A percentile compares a stretch with the other conserved stretches of the same genome.
These are phyloP conservation scores for Rhadinocentrus ornatus DNA, from an alignment of 2,797 vertebrate genomes.

Conservation along the genomic window DNA sequence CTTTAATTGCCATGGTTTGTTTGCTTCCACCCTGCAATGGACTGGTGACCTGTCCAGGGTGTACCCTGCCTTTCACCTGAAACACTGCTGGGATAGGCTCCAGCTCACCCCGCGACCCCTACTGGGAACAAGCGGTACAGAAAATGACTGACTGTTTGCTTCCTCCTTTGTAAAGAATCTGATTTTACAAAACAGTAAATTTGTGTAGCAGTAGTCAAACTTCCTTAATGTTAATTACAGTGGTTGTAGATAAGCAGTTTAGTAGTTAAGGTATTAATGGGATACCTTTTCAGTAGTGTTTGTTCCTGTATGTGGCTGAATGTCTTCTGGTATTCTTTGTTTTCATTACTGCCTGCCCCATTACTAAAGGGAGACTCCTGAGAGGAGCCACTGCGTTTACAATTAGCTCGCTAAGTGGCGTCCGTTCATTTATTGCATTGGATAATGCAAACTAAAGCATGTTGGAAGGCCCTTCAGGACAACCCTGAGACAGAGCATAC, in stretches of 20 bases:
- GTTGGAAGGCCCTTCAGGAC: constrained; percentile 48
- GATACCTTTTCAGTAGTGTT: constrained; percentile 8
- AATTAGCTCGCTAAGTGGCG: constrained; percentile 54
- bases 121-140: too few species aligned
- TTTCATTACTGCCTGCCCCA: constrained; percentile 21
- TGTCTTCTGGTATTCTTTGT: constrained; percentile 36
- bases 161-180: not conserved
- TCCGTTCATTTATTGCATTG: constrained; percentile 50
- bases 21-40: too few species aligned
- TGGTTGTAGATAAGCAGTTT: not conserved
- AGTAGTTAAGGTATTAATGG: not conserved
- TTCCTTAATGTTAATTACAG: constrained; percentile 2
- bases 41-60: too few species aligned
- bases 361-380: constrained; percentile 24
- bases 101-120: too few species aligned
- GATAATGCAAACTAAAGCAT: constrained; percentile 61
- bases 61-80: too few species aligned
- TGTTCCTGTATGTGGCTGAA: constrained; percentile 14
- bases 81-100: too few species aligned
- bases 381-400: constrained; percentile 49
- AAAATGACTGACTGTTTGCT: too few species aligned
- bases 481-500: constrained; percentile 32
- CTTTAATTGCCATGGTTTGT: not conserved
- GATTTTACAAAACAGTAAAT: not conserved
- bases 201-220: not conserved